Evolutionary conservation across 37 sponge, comb jelly and placozoan species (phyloP).

Genomic region (Amphimedon queenslandica): DNA sequence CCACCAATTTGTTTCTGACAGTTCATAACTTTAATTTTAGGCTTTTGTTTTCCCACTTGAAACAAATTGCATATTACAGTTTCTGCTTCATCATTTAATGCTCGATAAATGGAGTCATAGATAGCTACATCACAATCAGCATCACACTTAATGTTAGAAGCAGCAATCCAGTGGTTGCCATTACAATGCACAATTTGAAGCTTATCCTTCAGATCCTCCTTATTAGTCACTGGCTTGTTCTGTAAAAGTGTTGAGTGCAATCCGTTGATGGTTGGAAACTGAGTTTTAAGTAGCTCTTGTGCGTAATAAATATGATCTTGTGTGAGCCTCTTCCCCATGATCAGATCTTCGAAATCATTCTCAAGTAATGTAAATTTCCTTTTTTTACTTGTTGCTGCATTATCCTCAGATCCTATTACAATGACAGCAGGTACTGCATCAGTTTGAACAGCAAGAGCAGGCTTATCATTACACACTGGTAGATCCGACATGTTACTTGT

Average conservation of each 20-base stretch:
- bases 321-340: no score
- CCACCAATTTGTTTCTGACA: no score
- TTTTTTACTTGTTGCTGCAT: no score
- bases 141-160: conserved; percentile 8
- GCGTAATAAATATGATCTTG: conserved; percentile 29
- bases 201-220: neutral
- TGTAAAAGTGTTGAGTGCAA: conserved; percentile 2
- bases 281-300: conserved; percentile 15
- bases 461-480: no score
- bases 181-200: conserved; percentile 24
- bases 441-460: no score
- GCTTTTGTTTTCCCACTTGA: neutral
- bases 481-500: no score
- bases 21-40: no score
- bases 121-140: conserved; percentile 37
- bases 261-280: conserved; percentile 14
- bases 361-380: no score
- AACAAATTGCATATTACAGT: no score
- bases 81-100: conserved; percentile 15
- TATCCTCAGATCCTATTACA: no score
- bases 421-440: no score
- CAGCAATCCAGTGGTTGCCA: conserved; percentile 33
- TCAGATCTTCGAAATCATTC: no score
- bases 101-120: conserved; percentile 32
- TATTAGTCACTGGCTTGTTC: neutral